A percentile compares a stretch with the other conserved stretches of the same genome.
phyloP scores from a whole-genome alignment of 2,113 vertebrate species.

The Semnornis frantzii region DNA sequence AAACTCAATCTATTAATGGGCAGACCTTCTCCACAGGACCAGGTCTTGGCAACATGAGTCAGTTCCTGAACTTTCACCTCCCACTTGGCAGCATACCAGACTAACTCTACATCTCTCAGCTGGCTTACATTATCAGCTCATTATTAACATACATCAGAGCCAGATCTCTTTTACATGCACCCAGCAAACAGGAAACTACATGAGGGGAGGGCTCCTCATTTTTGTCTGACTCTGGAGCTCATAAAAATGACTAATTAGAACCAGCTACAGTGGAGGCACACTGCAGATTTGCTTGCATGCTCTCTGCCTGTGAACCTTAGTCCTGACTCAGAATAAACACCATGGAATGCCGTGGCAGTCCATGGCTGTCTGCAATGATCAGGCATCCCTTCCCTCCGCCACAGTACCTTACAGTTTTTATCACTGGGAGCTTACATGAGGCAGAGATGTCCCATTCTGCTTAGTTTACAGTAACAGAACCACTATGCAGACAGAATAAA shows the following conservation, averaged over 20 bases:
- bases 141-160: conserved; percentile 70
- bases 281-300: neutral
- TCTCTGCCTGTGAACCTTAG: neutral
- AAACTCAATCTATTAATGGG: conserved; percentile 65
- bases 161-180: conserved; percentile 60
- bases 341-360: neutral
- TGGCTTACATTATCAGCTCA: conserved; percentile 74
- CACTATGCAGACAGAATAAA: neutral
- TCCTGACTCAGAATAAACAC: neutral
- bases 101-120: conserved; percentile 63
- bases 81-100: conserved; percentile 57
- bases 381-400: neutral
- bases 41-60: conserved; percentile 66
- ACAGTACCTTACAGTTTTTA: neutral
- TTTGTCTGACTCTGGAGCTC: conserved; percentile 65
- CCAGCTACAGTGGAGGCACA: neutral
- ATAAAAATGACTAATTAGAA: conserved; percentile 73
- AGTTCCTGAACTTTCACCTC: conserved; percentile 72
- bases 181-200: conserved; percentile 70
- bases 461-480: neutral
- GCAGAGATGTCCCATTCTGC: neutral
- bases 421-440: neutral
- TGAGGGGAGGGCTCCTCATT: conserved; percentile 62
- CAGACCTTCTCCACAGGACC: conserved; percentile 55
- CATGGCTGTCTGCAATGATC: neutral